Percentiles rank a stretch among this genome's conserved stretches.
These are phyloP conservation scores for Ligdia adustata DNA, from an alignment of 2,888 invertebrate genomes.

Conservation along the genomic window DNA sequence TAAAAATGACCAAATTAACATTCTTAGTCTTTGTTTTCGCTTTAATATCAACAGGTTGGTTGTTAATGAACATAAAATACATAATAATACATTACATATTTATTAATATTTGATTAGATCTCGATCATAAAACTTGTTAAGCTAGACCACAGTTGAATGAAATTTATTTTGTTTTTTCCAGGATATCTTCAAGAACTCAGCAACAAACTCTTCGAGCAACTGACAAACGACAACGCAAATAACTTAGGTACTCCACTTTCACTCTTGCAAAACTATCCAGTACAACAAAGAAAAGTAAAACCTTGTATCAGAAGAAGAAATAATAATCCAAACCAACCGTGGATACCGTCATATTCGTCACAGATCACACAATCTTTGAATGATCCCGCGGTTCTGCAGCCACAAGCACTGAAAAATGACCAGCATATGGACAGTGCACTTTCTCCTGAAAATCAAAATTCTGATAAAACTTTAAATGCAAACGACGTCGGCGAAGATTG, in stretches of 20 bases:
- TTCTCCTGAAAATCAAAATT: not conserved
- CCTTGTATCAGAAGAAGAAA: slow-evolving; percentile 39
- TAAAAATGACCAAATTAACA: slow-evolving; percentile 25
- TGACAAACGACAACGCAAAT: slow-evolving; percentile 4
- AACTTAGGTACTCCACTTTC: not conserved
- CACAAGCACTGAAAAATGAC: slow-evolving; percentile 28
- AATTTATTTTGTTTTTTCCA: slow-evolving; percentile 7
- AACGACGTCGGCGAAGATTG: slow-evolving; percentile 11
- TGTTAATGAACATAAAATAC: not conserved
- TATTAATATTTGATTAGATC: no score
- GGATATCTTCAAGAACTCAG: slow-evolving; percentile 27
- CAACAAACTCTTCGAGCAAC: slow-evolving; percentile 2
- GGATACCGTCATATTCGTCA: slow-evolving; percentile 24
- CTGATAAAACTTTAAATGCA: no score
- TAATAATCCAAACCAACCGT: slow-evolving; percentile 20
- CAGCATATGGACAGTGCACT: slow-evolving; percentile 2
- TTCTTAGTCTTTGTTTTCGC: slow-evolving; percentile 18
- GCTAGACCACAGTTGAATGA: no score
- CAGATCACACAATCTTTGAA: slow-evolving; percentile 22
- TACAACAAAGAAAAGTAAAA: slow-evolving; percentile 21
- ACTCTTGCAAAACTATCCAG: slow-evolving; percentile 11
- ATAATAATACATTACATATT: not conserved
- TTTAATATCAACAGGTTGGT: slow-evolving; percentile 28
- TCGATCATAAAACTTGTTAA: no score
- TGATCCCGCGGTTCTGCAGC: slow-evolving; percentile 19